phyloP scores from a whole-genome alignment of 2,797 vertebrate species.

The Hylomyscus alleni region DNA sequence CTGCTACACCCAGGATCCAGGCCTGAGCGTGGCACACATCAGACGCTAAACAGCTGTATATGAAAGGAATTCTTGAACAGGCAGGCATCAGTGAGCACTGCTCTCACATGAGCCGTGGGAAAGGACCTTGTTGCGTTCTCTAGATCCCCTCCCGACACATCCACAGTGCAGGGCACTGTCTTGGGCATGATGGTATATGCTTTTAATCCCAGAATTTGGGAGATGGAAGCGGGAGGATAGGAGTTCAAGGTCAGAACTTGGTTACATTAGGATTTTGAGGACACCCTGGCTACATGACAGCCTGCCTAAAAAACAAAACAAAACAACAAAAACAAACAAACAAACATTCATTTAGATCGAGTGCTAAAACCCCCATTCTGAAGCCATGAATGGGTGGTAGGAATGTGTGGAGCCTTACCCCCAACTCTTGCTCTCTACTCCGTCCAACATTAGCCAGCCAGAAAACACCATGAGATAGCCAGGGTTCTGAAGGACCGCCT shows the following conservation, averaged over 20 bases:
- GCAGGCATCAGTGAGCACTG: not conserved
- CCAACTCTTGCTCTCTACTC: not conserved
- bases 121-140: not conserved
- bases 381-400: not conserved
- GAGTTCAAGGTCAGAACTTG: not conserved
- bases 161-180: not conserved
- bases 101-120: not conserved
- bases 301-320: not conserved
- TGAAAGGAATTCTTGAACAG: not conserved
- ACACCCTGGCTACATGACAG: not conserved
- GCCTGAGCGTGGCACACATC: not conserved
- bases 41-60: not conserved
- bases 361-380: not conserved
- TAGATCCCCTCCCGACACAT: not conserved
- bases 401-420: not conserved
- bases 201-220: not conserved
- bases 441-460: not conserved
- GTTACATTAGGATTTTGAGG: not conserved
- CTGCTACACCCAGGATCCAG: not conserved
- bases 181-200: not conserved
- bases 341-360: not conserved
- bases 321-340: no score
- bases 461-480: slow-evolving; percentile 76
- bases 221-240: not conserved
- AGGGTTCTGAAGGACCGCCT: slow-evolving; percentile 84